A percentile compares a stretch with the other conserved stretches of the same genome.
Evolutionary conservation across 2,888 invertebrate species (phyloP).

Genomic region (Hecatera dysodea): DNA sequence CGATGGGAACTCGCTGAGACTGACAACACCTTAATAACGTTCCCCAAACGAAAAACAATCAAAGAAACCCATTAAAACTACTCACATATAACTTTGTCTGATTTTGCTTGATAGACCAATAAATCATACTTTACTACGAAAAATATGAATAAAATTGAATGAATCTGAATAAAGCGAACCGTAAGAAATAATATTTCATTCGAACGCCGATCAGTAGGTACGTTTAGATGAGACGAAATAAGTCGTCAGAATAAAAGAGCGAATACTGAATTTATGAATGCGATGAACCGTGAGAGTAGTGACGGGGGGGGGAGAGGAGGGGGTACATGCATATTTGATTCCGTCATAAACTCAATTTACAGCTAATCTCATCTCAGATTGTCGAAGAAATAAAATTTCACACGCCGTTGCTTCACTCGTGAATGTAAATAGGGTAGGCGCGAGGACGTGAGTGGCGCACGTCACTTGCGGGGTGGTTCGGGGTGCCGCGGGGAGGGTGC

Average conservation of each 20-base stretch:
- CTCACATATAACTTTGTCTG: conserved; percentile 36
- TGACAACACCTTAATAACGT: conserved; percentile 71
- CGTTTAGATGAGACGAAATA: conserved; percentile 77
- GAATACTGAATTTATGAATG: conserved; percentile 80
- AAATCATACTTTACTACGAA: conserved; percentile 67
- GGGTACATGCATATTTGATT: conserved; percentile 88
- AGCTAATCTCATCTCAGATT: conserved; percentile 90
- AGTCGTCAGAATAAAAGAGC: conserved; percentile 80
- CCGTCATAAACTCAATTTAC: conserved; percentile 89
- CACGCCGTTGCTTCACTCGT: conserved; percentile 84
- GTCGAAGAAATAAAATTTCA: conserved; percentile 90
- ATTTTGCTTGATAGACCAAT: conserved; percentile 61
- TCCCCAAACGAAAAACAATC: conserved; percentile 50
- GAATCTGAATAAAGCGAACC: conserved; percentile 66
- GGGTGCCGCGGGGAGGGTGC: conserved; percentile 50
- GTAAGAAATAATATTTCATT: conserved; percentile 76
- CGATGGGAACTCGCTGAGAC: conserved; percentile 67
- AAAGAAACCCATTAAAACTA: conserved; percentile 46
- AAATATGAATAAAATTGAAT: conserved; percentile 69
- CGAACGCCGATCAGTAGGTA: conserved; percentile 76
- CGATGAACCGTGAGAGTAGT: conserved; percentile 82
- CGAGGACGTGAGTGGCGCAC: conserved; percentile 62
- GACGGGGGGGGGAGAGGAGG: conserved; percentile 54
- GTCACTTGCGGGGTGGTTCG: conserved; percentile 49
- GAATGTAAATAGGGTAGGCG: conserved; percentile 85